These are phyloP conservation scores for Melierax canorus DNA, from an alignment of 2,113 vertebrate genomes.

Conservation along the genomic window DNA sequence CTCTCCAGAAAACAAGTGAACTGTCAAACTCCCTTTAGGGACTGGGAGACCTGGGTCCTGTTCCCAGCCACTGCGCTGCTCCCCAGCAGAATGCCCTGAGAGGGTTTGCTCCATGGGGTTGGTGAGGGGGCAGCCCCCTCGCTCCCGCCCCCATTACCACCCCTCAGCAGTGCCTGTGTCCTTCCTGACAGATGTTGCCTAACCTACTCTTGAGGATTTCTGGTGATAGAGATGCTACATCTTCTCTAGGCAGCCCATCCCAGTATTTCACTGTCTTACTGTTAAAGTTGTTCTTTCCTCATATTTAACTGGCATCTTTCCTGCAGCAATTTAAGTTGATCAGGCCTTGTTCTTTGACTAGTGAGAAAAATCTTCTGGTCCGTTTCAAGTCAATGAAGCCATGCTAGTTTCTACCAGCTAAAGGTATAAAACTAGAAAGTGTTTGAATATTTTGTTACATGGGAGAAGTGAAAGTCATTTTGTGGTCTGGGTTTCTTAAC, in stretches of 20 bases:
- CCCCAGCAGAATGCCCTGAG: background rate
- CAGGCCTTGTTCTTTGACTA: background rate
- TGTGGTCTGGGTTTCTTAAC: background rate
- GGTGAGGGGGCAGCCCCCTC: background rate
- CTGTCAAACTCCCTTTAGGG: background rate
- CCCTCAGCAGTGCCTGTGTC: background rate
- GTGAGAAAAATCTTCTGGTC: background rate
- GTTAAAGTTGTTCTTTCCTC: background rate
- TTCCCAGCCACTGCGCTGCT: background rate
- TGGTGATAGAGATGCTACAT: background rate
- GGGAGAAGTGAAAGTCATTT: background rate
- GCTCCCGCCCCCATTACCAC: rapidly evolving
- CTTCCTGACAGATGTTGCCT: background rate
- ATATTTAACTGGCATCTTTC: background rate
- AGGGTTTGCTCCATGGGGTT: background rate
- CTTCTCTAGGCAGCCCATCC: background rate
- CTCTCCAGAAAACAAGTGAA: background rate
- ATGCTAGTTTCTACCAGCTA: background rate
- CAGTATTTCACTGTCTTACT: background rate
- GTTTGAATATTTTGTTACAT: background rate
- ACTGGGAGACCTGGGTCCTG: background rate
- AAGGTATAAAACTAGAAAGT: background rate
- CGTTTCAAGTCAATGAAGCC: background rate
- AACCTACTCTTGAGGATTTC: background rate
- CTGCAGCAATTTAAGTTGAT: background rate